Percentiles rank a stretch among this genome's conserved stretches.
phyloP scores from a whole-genome alignment of 92 coral and sea anemone genomes.

The Porites divaricata region DNA sequence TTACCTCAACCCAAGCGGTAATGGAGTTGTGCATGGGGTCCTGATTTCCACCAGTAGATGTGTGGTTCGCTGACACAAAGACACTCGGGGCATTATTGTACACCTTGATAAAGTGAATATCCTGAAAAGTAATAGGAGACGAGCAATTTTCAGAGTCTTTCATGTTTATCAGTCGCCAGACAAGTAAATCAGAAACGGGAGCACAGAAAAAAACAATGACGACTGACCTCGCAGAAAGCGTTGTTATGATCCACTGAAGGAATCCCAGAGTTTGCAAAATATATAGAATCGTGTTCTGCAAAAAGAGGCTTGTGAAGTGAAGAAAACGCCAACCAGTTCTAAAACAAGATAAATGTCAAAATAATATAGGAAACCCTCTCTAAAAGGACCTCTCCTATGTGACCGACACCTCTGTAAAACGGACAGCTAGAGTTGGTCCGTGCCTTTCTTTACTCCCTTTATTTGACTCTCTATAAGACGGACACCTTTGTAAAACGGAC shows the following conservation, averaged over 20 bases:
- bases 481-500: no score
- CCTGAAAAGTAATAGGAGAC: neutral
- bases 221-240: no score
- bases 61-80: constrained; percentile 38
- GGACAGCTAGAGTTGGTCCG: no score
- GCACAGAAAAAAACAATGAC: no score
- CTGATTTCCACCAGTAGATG: constrained; percentile 35
- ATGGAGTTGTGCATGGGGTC: constrained; percentile 43
- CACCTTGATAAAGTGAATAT: constrained; percentile 5
- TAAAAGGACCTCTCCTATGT: no score
- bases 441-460: no score
- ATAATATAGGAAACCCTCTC: no score
- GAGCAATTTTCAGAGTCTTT: neutral
- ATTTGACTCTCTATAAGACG: no score
- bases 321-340: constrained; percentile 1
- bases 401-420: no score
- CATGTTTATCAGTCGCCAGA: neutral
- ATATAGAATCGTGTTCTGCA: neutral
- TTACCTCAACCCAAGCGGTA: constrained; percentile 57
- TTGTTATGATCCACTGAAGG: neutral
- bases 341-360: neutral
- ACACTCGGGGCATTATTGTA: constrained; percentile 20
- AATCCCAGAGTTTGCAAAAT: neutral
- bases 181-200: no score
- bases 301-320: neutral